These are phyloP conservation scores for Harpagoxenus sublaevis DNA, from an alignment of 2,888 invertebrate species.

Conservation along the genomic window DNA sequence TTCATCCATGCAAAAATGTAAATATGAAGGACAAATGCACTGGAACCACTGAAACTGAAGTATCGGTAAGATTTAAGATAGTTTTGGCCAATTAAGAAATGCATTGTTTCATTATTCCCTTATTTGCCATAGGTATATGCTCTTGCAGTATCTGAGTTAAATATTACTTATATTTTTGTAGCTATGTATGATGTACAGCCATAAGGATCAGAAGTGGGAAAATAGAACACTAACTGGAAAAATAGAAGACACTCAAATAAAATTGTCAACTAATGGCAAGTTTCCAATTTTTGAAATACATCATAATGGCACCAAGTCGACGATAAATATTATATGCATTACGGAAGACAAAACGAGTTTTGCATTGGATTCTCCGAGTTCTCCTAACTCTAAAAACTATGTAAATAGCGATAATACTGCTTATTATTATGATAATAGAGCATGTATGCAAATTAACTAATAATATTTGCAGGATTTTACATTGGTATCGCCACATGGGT, in stretches of 20 bases:
- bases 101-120: not conserved
- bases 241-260: conserved; percentile 70
- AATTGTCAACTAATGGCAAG: not conserved
- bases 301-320: conserved; percentile 81
- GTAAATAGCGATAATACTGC: not conserved
- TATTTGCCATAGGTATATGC: not conserved
- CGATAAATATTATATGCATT: conserved; percentile 86
- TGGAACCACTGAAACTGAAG: conserved; percentile 55
- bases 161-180: conserved; percentile 58
- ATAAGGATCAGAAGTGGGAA: too few species aligned
- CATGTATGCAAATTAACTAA: not conserved
- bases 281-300: conserved; percentile 53
- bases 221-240: conserved; percentile 71
- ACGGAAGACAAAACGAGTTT: conserved; percentile 80
- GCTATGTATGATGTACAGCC: conserved; percentile 71
- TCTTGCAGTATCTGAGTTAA: not conserved
- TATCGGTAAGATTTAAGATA: conserved; percentile 72
- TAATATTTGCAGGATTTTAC: conserved; percentile 65
- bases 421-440: not conserved
- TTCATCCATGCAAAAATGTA: conserved; percentile 84
- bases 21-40: conserved; percentile 48
- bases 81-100: not conserved
- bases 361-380: conserved; percentile 47
- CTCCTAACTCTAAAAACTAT: not conserved
- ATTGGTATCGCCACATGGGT: conserved; percentile 49